A percentile compares a stretch with the other conserved stretches of the same genome.
Conservation (phyloP, 1,140 invertebrate genomes). For the Ceratina calcarata region DNA sequence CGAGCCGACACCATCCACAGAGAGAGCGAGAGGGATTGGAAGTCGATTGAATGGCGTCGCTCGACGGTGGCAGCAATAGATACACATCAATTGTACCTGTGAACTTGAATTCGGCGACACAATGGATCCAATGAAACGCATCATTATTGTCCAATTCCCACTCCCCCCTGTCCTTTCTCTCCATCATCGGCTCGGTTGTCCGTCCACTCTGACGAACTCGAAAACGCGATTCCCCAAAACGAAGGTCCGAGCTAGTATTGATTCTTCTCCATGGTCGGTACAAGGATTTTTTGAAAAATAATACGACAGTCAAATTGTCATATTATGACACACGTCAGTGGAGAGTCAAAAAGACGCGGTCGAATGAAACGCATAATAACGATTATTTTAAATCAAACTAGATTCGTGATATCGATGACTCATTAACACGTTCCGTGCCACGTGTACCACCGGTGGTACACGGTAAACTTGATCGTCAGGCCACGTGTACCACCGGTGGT, state of each 20-base stretch:
- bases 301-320: no score
- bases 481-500: no score
- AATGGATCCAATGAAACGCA: slow-evolving; percentile 71
- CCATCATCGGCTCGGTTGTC: neutral
- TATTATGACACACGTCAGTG: no score
- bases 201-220: neutral
- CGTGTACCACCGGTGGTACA: no score
- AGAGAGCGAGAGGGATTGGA: slow-evolving; percentile 56
- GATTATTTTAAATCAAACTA: no score
- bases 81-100: slow-evolving; percentile 65
- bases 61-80: slow-evolving; percentile 52
- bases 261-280: no score
- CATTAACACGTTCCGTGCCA: no score
- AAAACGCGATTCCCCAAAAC: neutral
- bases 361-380: no score
- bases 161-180: slow-evolving; percentile 17
- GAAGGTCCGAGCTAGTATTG: neutral
- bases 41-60: slow-evolving; percentile 66
- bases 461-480: no score
- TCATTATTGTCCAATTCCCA: slow-evolving; percentile 66
- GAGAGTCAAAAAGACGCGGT: no score
- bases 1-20: slow-evolving; percentile 56
- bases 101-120: slow-evolving; percentile 67
- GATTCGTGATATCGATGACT: no score
- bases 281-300: no score